These are phyloP conservation scores for Andrena minutula DNA, from an alignment of 2,888 invertebrate genomes.

Conservation along the genomic window DNA sequence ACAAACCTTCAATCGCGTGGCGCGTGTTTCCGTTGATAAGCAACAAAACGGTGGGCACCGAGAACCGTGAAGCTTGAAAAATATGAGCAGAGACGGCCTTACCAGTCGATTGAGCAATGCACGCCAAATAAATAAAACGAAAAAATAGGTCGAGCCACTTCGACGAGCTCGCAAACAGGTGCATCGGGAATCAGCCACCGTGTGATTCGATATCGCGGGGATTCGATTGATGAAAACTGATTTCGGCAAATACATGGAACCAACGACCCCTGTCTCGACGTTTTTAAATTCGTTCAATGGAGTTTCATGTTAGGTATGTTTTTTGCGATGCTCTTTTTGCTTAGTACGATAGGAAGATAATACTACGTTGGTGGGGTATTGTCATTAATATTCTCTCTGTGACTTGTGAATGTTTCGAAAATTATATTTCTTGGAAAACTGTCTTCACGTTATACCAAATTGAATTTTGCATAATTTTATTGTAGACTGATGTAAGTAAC, in stretches of 20 bases:
- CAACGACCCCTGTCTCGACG: neutral
- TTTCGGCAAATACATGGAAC: neutral
- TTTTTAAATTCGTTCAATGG: neutral
- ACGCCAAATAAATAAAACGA: slow-evolving; percentile 47
- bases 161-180: slow-evolving; percentile 18
- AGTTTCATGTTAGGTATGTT: too few species aligned
- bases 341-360: too few species aligned
- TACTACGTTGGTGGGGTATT: too few species aligned
- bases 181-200: slow-evolving; percentile 35
- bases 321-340: too few species aligned
- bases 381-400: too few species aligned
- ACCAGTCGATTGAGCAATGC: slow-evolving; percentile 45
- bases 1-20: slow-evolving; percentile 11
- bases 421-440: too few species aligned
- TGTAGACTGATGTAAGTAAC: too few species aligned
- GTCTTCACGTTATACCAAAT: too few species aligned
- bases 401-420: too few species aligned
- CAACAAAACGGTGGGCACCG: slow-evolving; percentile 4
- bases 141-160: slow-evolving; percentile 13
- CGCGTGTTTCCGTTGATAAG: slow-evolving; percentile 38
- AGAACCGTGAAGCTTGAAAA: slow-evolving; percentile 13
- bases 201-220: slow-evolving; percentile 33
- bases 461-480: too few species aligned
- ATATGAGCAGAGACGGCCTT: slow-evolving; percentile 1
- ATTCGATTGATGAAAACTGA: slow-evolving; percentile 40